Percentiles rank a stretch among this genome's conserved stretches.
Conservation (phyloP, 2,797 vertebrate genomes). For the Catharus ustulatus region DNA sequence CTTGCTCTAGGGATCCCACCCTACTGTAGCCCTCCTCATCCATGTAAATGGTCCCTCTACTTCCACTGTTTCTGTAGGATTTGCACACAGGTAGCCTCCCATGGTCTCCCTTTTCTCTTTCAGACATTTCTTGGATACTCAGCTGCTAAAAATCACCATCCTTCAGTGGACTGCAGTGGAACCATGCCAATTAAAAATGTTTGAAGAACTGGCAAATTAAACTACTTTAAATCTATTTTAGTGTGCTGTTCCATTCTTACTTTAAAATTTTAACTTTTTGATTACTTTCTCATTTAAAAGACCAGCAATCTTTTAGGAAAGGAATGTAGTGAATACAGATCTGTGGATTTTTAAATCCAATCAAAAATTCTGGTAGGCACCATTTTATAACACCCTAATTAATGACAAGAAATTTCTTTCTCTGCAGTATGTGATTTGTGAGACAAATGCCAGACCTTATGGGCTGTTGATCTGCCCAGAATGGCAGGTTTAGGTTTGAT, state of each 20-base stretch:
- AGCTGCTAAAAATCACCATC: neutral
- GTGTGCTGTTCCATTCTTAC: neutral
- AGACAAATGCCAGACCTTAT: neutral
- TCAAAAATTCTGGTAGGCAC: neutral
- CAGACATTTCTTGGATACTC: neutral
- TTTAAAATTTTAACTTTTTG: neutral
- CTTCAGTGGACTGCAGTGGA: neutral
- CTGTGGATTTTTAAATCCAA: neutral
- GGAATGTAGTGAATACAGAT: neutral
- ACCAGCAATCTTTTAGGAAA: neutral
- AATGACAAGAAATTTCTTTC: neutral
- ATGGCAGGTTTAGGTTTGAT: neutral
- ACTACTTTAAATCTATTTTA: neutral
- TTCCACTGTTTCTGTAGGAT: neutral
- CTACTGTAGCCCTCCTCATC: neutral
- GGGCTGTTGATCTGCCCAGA: neutral
- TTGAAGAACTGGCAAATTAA: neutral
- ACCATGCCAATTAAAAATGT: neutral
- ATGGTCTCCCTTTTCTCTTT: neutral
- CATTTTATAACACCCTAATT: neutral
- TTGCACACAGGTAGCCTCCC: neutral
- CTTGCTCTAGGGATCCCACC: neutral
- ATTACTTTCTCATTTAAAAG: neutral
- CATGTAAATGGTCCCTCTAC: neutral
- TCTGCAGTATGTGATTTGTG: neutral